Conservation (phyloP, 2,113 vertebrate genomes). For the Pelecanus crispus region DNA sequence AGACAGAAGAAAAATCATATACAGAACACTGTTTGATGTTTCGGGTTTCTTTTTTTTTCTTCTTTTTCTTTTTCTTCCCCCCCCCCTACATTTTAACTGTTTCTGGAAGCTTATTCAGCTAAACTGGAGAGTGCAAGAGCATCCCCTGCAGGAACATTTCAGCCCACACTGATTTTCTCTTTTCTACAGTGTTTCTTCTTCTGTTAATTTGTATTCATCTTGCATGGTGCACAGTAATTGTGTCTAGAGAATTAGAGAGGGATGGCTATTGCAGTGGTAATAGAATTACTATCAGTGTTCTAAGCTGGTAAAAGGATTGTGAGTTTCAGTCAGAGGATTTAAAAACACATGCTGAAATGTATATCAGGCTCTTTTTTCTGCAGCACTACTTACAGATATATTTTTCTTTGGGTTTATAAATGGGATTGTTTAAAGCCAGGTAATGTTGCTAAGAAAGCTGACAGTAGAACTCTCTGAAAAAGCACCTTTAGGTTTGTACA, state of each 20-base stretch:
- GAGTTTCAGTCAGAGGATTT: conserved; percentile 60
- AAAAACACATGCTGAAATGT: conserved; percentile 52
- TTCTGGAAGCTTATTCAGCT: not conserved
- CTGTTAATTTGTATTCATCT: conserved; percentile 62
- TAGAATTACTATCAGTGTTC: conserved; percentile 63
- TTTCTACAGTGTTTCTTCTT: not conserved
- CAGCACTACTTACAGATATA: not conserved
- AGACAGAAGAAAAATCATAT: not conserved
- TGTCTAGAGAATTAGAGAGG: conserved; percentile 60
- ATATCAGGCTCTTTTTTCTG: not conserved
- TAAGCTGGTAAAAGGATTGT: conserved; percentile 59
- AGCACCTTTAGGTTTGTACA: not conserved
- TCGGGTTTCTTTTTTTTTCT: not conserved
- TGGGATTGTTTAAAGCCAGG: not conserved
- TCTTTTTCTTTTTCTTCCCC: fast-evolving
- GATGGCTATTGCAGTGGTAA: conserved; percentile 42
- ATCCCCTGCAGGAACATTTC: conserved; percentile 51
- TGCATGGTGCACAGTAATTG: conserved; percentile 38
- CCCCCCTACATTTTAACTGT: not conserved
- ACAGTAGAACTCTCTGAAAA: not conserved
- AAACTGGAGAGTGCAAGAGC: conserved; percentile 42
- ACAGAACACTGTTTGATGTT: not conserved
- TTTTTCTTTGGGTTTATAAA: not conserved
- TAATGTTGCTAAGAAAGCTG: not conserved
- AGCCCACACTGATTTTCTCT: not conserved